A percentile compares a stretch with the other conserved stretches of the same genome.
phyloP scores from a whole-genome alignment of 2,888 invertebrate species.

The Diarsia mendica region DNA sequence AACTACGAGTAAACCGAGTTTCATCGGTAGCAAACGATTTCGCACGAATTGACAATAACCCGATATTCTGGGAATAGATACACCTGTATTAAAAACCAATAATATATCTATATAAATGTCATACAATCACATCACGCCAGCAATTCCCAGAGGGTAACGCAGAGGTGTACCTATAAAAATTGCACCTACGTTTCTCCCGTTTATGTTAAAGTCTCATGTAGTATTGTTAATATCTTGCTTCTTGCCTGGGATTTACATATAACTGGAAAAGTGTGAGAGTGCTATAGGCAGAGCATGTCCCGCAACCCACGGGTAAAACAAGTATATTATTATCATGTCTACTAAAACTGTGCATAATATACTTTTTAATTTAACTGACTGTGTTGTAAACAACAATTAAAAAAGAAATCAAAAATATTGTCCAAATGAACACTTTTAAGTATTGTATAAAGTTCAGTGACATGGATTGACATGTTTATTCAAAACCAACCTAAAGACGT shows the following conservation, averaged over 20 bases:
- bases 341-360: no score
- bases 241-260: not conserved
- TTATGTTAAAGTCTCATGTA: no score
- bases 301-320: no score
- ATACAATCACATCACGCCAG: no score
- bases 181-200: not conserved
- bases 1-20: not conserved
- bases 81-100: not conserved
- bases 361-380: no score
- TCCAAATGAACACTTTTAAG: no score
- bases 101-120: no score
- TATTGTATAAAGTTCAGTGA: not conserved
- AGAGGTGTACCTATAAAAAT: not conserved
- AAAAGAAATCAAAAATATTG: no score
- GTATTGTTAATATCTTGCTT: not conserved
- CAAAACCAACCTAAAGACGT: not conserved
- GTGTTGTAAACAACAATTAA: no score
- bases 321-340: no score
- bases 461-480: slow-evolving; percentile 12
- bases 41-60: not conserved
- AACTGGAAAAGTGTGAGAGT: not conserved
- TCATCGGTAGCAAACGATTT: slow-evolving; percentile 2
- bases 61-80: not conserved
- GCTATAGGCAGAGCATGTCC: no score
- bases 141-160: not conserved